Base-by-base conservation (phyloP, 2,113 vertebrate species). In the Cacatua alba region DNA sequence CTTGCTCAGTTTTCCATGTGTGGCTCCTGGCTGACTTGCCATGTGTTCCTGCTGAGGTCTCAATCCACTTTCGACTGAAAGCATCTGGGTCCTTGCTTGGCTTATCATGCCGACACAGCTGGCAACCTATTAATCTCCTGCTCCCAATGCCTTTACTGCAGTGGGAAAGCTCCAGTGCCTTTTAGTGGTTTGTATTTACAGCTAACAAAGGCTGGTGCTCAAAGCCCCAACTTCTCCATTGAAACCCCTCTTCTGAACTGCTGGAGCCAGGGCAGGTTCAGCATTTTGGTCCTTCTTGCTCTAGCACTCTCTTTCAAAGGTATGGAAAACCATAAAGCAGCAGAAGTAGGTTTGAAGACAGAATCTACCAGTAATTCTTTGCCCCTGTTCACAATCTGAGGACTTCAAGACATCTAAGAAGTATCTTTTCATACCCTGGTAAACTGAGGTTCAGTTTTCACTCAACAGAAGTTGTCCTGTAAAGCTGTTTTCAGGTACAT, bases 81-180 rank as follows among this genome's bases (percentile, higher is more conserved):
- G 64, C 0, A 0, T 53, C 35, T 5, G 3, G 52, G 76, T 77
- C 94, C 90, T 90, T 64, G 33, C 75, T 90, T 81, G 71, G 33
- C 69, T 87, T 96, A 96, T 93, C 94, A 86, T 26, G 48, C 86
- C 7, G 0, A 74, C 75, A 88, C 88, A 94, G 90, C 83, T 74
- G 87, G 79, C 82, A 91, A 90, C 39, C 69, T 91, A 94, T 91
- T 92, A 88, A 90, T 92, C 85, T 93, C 75, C 71, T 76, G 31
- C 11, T 91, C 60, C 63, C 0, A 0, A 65, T 60, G 88, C 70
- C 74, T 94, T 86, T 46, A 69, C n/a, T 94, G 68, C 51, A 83
- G 44, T 43, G 49, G 51, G 51, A 90, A 85, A 89, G 48, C 67
- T 89, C 25, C 23, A 19, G n/a, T 79, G 85, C 57, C 37, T 91